Evolutionary conservation across 2,797 vertebrate genomes (phyloP), one percentile per base, ranked within the genome.

Genomic region (Poeciliopsis infans): DNA sequence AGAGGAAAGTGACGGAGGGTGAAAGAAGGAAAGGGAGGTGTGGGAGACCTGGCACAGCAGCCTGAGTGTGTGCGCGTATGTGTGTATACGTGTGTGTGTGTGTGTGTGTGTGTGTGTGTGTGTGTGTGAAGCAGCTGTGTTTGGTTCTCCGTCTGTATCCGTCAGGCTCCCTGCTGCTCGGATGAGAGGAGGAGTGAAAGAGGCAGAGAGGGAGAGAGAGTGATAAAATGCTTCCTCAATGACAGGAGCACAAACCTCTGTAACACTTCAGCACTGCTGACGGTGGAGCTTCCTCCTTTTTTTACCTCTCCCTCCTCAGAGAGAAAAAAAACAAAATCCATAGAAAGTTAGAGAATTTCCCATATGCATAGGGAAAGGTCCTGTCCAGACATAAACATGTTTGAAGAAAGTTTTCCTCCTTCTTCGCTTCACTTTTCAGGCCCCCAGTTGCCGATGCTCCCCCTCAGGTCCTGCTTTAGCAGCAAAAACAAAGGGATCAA

Each of bases 91-190:
- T 6, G 57, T 73, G 79, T 72, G 80, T 75, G n/a, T 15, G 57
- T 59, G 66, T 71, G 79, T 76, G 79, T 72, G n/a, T 16, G 57
- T 73, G 79, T 76, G 80, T 70, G 23, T 59, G 57, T 85, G 87
- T 79, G 79, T 72, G 72, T 79, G 20, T 79, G 25, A 70, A 87
- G 79, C 91, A 87, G 78, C 86, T 82, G 87, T 89, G 86, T 90
- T 91, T 87, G 86, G 86, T 86, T 86, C 90, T 66, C 87, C 80
- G 90, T 90, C 89, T 86, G 82, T 75, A 89, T 89, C 87, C 87
- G 77, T 90, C 87, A 79, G 81, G 84, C 85, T 89, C 83, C 85
- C 89, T 11, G 69, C 88, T 91, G 89, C 74, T 88, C 43, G 41
- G 86, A 90, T 83, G 86, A 92, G 85, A 53, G 78, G 46, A 46